A percentile compares a stretch with the other conserved stretches of the same genome.
These are phyloP conservation scores for Hormiphora californensis DNA, from an alignment of 37 sponge, comb jelly and placozoan species.

Conservation along the genomic window DNA sequence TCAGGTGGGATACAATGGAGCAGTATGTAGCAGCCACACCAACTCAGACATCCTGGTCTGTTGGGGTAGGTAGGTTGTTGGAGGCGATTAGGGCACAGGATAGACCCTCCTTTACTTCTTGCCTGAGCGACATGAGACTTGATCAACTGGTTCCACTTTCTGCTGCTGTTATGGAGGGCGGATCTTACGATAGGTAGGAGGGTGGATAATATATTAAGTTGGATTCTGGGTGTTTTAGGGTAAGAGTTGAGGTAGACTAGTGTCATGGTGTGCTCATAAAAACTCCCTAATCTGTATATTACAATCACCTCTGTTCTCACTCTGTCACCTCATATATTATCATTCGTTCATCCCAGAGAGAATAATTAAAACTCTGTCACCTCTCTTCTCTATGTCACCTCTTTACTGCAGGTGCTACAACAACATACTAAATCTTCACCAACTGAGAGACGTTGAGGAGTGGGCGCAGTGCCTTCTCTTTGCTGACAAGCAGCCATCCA, in stretches of 20 bases:
- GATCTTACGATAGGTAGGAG: slow-evolving; percentile 38
- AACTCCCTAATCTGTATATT: too few species aligned
- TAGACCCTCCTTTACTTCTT: neutral
- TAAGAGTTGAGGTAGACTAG: too few species aligned
- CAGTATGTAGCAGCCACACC: slow-evolving; percentile 5
- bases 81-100: neutral
- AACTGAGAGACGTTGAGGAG: slow-evolving; percentile 14
- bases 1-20: slow-evolving; percentile 35
- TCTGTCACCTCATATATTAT: too few species aligned
- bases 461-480: slow-evolving; percentile 24
- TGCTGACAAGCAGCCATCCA: neutral
- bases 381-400: too few species aligned
- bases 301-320: too few species aligned
- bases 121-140: neutral
- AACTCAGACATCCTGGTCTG: slow-evolving; percentile 3
- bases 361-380: too few species aligned
- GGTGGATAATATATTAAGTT: too few species aligned
- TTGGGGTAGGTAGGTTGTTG: slow-evolving; percentile 1
- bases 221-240: too few species aligned
- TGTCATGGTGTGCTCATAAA: too few species aligned
- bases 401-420: slow-evolving; percentile 41
- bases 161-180: slow-evolving; percentile 51
- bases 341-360: too few species aligned
- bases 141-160: slow-evolving; percentile 7
- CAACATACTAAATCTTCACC: slow-evolving; percentile 28